phyloP scores from a whole-genome alignment of 2,113 vertebrate species.

The Bambusicola thoracicus region DNA sequence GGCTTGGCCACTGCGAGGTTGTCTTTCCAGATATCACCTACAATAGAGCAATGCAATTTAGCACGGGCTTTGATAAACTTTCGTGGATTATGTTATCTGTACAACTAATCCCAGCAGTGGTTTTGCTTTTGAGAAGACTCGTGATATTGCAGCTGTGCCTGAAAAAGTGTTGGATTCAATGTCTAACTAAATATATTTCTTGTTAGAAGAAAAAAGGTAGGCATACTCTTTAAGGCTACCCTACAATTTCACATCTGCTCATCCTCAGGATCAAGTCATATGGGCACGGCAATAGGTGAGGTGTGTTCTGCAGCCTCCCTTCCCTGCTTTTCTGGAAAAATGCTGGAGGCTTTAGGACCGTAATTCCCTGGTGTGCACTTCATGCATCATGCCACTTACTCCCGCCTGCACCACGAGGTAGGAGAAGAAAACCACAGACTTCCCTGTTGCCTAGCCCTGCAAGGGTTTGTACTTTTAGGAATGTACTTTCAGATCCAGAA shows the following conservation, averaged over 20 bases:
- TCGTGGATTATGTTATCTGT: neutral
- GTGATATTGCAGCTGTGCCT: rapidly evolving
- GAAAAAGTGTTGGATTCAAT: rapidly evolving
- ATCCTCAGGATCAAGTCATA: neutral
- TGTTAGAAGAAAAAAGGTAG: neutral
- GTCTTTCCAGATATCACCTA: neutral
- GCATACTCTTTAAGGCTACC: neutral
- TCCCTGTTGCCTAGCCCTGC: neutral
- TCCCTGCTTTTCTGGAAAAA: neutral
- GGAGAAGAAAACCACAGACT: neutral
- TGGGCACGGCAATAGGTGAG: neutral
- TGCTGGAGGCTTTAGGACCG: neutral
- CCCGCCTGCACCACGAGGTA: neutral
- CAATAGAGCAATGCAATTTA: neutral
- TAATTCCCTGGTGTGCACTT: neutral
- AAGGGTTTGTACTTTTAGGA: neutral
- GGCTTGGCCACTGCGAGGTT: neutral
- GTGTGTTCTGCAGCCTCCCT: neutral
- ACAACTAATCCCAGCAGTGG: neutral
- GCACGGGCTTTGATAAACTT: neutral
- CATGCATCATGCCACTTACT: neutral
- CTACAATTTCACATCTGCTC: neutral
- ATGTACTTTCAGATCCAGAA: neutral
- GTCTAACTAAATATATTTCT: neutral
- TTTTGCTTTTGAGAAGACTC: neutral